A percentile compares a stretch with the other conserved stretches of the same genome.
phyloP scores from a whole-genome alignment of 2,888 invertebrate genomes.

The Tineola bisselliella region DNA sequence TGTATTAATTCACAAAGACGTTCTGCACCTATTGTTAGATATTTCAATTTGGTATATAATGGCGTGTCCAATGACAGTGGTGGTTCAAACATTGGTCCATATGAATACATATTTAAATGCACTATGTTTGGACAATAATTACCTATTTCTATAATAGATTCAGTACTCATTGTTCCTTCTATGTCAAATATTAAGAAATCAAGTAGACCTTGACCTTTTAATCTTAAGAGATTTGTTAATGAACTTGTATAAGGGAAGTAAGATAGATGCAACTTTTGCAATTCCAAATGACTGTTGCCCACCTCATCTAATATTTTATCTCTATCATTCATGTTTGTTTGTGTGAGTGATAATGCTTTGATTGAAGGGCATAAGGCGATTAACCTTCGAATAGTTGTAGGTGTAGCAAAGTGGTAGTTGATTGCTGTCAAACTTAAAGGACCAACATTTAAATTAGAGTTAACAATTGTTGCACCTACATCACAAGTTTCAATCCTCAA shows the following conservation, averaged over 20 bases:
- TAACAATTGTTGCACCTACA: constrained; percentile 54
- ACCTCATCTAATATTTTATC: constrained; percentile 54
- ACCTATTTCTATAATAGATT: constrained; percentile 47
- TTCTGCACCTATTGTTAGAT: constrained; percentile 46
- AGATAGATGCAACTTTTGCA: constrained; percentile 18
- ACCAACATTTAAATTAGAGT: constrained; percentile 40
- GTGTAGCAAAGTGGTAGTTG: constrained; percentile 56
- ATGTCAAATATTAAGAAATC: constrained; percentile 59
- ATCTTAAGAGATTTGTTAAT: constrained; percentile 40
- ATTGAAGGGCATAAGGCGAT: constrained; percentile 53
- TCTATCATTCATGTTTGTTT: constrained; percentile 51
- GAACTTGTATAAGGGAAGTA: constrained; percentile 55
- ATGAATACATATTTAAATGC: constrained; percentile 48
- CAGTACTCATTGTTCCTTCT: constrained; percentile 47
- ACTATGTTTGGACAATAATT: constrained; percentile 48
- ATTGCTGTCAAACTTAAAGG: constrained; percentile 54
- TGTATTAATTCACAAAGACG: constrained; percentile 32
- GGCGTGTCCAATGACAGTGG: constrained; percentile 18
- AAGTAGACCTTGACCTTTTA: constrained; percentile 52
- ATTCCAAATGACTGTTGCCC: constrained; percentile 39
- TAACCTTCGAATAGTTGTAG: constrained; percentile 48
- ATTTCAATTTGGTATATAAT: constrained; percentile 43
- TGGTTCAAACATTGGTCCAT: background rate
- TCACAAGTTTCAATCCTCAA: constrained; percentile 59
- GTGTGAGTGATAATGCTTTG: constrained; percentile 50